Conservation (phyloP, 2,113 vertebrate species). For the Triplophysa dalaica region DNA sequence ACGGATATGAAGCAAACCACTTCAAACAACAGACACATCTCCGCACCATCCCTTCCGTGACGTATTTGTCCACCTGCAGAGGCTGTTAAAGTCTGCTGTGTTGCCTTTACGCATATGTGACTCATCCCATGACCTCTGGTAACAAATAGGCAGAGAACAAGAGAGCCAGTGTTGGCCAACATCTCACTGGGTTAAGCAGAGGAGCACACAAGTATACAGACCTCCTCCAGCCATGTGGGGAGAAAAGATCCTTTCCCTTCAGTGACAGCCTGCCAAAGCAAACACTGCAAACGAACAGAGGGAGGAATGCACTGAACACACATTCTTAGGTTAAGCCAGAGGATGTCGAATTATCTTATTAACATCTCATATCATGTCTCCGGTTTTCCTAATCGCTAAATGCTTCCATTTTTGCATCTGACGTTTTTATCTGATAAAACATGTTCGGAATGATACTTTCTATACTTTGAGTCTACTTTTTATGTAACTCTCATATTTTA, state of each 20-base stretch:
- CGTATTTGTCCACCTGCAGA: conserved; percentile 54
- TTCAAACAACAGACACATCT: conserved; percentile 31
- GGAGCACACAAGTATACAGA: conserved; percentile 24
- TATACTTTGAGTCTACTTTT: neutral
- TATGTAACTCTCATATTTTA: too few relatives aligned
- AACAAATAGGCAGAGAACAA: conserved; percentile 52
- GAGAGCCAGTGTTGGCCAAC: conserved; percentile 53
- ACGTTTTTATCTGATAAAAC: conserved; percentile 27
- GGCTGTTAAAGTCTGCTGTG: conserved; percentile 41
- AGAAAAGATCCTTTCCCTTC: conserved; percentile 37
- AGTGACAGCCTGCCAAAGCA: conserved; percentile 39
- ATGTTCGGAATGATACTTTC: conserved; percentile 10
- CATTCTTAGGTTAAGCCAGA: neutral
- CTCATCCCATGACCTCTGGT: conserved; percentile 44
- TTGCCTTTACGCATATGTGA: conserved; percentile 50
- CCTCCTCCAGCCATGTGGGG: conserved; percentile 38
- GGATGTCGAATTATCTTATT: conserved; percentile 7
- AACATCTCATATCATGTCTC: conserved; percentile 4
- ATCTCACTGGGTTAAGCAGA: conserved; percentile 33
- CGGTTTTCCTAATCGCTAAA: neutral
- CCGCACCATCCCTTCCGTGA: conserved; percentile 14
- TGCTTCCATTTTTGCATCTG: conserved; percentile 8
- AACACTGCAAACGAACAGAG: conserved; percentile 31
- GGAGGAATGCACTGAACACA: conserved; percentile 1
- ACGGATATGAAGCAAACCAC: conserved; percentile 28